Base-by-base conservation (phyloP, 2,888 invertebrate genomes). In the Linnaemya tessellans region DNA sequence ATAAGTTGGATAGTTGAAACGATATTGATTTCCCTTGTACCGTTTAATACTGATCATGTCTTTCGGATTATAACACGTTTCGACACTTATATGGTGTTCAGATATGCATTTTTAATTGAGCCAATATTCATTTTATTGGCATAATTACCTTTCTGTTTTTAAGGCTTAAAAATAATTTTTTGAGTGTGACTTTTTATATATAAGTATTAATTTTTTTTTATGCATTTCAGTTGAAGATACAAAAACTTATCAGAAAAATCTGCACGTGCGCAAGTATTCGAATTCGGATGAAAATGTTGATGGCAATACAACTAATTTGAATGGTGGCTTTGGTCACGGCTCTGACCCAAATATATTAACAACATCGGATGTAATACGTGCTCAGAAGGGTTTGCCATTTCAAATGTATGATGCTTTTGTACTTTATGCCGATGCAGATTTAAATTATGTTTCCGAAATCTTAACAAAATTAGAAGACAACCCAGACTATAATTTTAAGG, bases 381-480 rank as follows among this genome's bases (percentile, higher is more conserved):
- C 92, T 11, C 90, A 92, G 11, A 90, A 92, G 88, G 94, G 94
- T 8, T 90, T 92, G 84, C 92, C 89, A 89, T 94, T 94, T 10
- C 95, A 96, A 89, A 93, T 92, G 49, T 97, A 97, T 88, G 96
- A 97, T 92, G 97, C 97, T 0, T 97, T 96, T 89, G 94, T 97
- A 11, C 91, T 97, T 38, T 96, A 94, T 88, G 96, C 96, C 0
- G 95, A 95, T 58, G 95, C 95, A 84, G 97, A 97, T 90, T 92
- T 93, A 15, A 93, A 94, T 3, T 96, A 97, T 92, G 97, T 96
- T 0, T 93, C 94, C 0, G 93, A 95, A 88, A 93, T 97, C 81
- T 93, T 96, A 18, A 93, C 93, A 0, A 94, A 93, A 87, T 94
- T 97, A 92, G 95, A 95, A 89, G 93, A 94, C 58, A 87, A 89